Base-by-base conservation (phyloP, 2,888 invertebrate species). In the Conops quadrifasciatus region DNA sequence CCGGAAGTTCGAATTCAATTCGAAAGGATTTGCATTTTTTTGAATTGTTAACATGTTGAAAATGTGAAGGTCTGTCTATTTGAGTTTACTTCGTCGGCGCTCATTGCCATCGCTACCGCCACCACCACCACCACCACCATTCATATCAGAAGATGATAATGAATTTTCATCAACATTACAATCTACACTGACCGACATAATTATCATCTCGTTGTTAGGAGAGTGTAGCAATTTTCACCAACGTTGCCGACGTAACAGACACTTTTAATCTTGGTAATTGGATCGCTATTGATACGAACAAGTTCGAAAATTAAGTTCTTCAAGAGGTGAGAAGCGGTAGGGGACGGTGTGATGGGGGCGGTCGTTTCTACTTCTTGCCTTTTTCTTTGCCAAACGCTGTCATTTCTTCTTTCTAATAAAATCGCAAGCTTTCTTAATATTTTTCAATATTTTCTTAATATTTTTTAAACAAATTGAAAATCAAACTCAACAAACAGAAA, bases 231-330 rank as follows among this genome's bases (percentile, higher is more conserved):
- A 67, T 49, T 59, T 60, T 60, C 59, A 49, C 47, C 67, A 59
- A 67, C 47, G 28, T 60, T n/a, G n/a, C n/a, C n/a, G n/a, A n/a
- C n/a, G n/a, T n/a, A n/a, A n/a, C n/a, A n/a, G n/a, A n/a, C n/a
- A n/a, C n/a, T n/a, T n/a, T n/a, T n/a, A n/a, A n/a, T 67, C 67
- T 60, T 36, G 59, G 59, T 67, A 67, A 67, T 67, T 67, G 67
- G 60, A 60, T 67, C 59, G 67, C 36, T 59, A 60, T 60, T 60
- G 67, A 67, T 45, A 58, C 58, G 67, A 59, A 43, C 45, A 16
- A n/a, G n/a, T n/a, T n/a, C n/a, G 59, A 59, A 59, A 67, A 60
- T 67, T 26, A 67, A 67, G 67, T 67, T 67, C 24, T 60, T 11
- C 60, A 59, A 59, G 53, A 21, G 53, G n/a, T n/a, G n/a, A n/a